Percentiles rank a stretch among this genome's conserved stretches.
Evolutionary conservation across 2,113 vertebrate genomes (phyloP).

Genomic region (Vulpes vulpes): DNA sequence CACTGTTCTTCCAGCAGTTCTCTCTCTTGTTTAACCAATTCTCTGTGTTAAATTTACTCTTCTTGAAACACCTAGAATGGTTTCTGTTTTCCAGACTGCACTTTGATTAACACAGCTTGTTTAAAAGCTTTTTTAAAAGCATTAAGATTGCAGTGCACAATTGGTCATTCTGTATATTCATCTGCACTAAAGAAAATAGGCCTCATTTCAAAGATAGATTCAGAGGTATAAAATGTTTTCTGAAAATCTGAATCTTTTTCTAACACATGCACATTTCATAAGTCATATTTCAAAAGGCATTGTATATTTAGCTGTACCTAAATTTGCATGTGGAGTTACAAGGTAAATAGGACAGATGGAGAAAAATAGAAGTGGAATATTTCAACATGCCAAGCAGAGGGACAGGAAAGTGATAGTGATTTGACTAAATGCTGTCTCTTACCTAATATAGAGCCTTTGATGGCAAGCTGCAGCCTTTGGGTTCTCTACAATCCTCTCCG

Average conservation of each 20-base stretch:
- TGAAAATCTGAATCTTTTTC: slow-evolving; percentile 53
- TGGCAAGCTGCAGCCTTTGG: slow-evolving; percentile 71
- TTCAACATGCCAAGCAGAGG: slow-evolving; percentile 68
- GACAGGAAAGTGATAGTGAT: slow-evolving; percentile 70
- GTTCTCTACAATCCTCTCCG: slow-evolving; percentile 53
- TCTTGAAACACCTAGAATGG: neutral
- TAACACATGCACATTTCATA: slow-evolving; percentile 62
- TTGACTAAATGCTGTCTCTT: slow-evolving; percentile 65
- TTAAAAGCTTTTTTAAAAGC: neutral
- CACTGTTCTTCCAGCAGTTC: neutral
- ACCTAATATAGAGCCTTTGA: slow-evolving; percentile 69
- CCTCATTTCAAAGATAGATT: neutral
- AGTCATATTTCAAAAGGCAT: slow-evolving; percentile 67
- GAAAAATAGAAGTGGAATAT: slow-evolving; percentile 74
- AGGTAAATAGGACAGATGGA: slow-evolving; percentile 83
- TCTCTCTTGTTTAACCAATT: neutral
- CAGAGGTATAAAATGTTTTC: slow-evolving; percentile 52
- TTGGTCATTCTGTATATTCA: neutral
- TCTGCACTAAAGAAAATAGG: slow-evolving; percentile 18
- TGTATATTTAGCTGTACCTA: slow-evolving; percentile 74
- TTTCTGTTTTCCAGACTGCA: neutral
- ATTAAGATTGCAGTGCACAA: neutral
- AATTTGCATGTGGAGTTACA: slow-evolving; percentile 77
- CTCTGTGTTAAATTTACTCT: neutral
- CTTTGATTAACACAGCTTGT: neutral